Percentiles rank a stretch among this genome's conserved stretches.
Conservation (phyloP, 2,113 vertebrate genomes). For the Chloebia gouldiae region DNA sequence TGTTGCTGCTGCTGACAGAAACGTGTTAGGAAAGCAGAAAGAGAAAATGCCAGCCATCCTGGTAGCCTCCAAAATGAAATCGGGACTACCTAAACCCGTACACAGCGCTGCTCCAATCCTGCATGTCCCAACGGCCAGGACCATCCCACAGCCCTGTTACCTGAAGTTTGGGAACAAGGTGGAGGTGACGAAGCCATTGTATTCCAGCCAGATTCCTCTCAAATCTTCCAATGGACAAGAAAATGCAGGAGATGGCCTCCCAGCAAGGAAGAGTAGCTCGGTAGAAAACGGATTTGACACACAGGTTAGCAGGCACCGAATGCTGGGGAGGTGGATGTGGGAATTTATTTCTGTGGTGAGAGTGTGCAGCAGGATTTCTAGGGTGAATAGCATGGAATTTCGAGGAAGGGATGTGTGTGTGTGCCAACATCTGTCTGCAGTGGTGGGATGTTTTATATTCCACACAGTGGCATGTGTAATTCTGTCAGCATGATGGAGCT, state of each 20-base stretch:
- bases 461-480: not conserved
- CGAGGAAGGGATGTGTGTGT: not conserved
- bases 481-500: not conserved
- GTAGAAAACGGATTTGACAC: slow-evolving; percentile 81
- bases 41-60: slow-evolving; percentile 96
- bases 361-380: not conserved
- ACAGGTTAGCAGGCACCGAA: slow-evolving; percentile 80
- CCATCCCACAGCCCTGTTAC: slow-evolving; percentile 82
- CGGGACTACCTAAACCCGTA: slow-evolving; percentile 94
- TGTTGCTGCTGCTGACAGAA: slow-evolving; percentile 70
- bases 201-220: slow-evolving; percentile 79
- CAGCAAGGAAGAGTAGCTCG: slow-evolving; percentile 61
- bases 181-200: slow-evolving; percentile 79
- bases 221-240: slow-evolving; percentile 77
- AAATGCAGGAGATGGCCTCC: slow-evolving; percentile 65
- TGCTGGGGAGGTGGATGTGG: not conserved
- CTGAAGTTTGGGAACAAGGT: slow-evolving; percentile 82
- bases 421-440: not conserved
- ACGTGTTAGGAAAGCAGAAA: slow-evolving; percentile 76
- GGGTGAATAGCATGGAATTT: not conserved
- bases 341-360: not conserved
- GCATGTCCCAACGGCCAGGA: slow-evolving; percentile 80
- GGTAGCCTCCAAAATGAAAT: slow-evolving; percentile 96
- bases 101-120: slow-evolving; percentile 92
- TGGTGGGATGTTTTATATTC: not conserved